Conservation (phyloP, 1,140 invertebrate species). For the Popillia japonica region DNA sequence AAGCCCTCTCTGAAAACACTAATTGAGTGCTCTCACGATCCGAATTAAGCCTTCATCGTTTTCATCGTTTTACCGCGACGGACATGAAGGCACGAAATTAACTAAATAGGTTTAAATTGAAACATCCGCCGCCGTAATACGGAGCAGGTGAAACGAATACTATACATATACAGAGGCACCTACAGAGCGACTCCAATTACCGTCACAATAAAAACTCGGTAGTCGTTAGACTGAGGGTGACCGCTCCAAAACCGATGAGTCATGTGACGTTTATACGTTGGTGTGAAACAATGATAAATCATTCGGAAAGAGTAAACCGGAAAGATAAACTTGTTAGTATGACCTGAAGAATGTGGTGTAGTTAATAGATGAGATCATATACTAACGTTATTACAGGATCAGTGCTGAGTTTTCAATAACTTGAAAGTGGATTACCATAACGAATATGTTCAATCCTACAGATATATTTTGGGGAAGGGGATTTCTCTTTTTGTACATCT, state of each 20-base stretch:
- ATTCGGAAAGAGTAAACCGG: not conserved
- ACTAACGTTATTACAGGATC: no score
- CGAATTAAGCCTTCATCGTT: slow-evolving; percentile 32
- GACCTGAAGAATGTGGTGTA: not conserved
- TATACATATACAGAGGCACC: not conserved
- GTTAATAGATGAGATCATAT: no score
- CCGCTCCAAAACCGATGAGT: not conserved
- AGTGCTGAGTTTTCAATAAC: no score
- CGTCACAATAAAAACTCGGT: slow-evolving; percentile 11
- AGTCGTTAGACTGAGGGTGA: not conserved
- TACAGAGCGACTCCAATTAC: slow-evolving; percentile 26
- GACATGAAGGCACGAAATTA: slow-evolving; percentile 34
- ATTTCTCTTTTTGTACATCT: no score
- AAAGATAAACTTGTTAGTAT: not conserved
- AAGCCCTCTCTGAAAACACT: slow-evolving; percentile 5
- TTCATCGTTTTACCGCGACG: slow-evolving; percentile 24
- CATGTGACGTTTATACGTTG: not conserved
- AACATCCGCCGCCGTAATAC: slow-evolving; percentile 42
- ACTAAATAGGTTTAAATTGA: slow-evolving; percentile 47
- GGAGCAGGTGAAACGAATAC: slow-evolving; percentile 44
- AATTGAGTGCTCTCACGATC: slow-evolving; percentile 34
- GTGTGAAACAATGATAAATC: slow-evolving; percentile 27
- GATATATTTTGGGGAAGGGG: no score
- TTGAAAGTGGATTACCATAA: no score
- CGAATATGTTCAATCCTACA: no score